These are phyloP conservation scores for Climacteris rufus DNA, from an alignment of 2,113 vertebrate genomes.

Conservation along the genomic window DNA sequence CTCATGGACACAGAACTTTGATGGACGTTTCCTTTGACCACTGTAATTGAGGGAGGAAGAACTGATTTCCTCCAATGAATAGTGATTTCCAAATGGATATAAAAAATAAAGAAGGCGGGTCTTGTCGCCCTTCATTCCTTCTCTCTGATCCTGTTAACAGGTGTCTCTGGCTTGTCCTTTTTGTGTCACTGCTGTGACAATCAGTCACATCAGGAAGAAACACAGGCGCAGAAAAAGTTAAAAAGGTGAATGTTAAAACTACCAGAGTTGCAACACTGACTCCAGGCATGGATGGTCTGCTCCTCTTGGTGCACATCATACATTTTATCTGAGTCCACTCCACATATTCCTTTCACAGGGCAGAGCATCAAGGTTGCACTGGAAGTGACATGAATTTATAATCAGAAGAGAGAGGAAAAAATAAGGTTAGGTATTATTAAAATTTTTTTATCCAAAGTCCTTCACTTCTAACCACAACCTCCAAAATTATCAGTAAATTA, in stretches of 20 bases:
- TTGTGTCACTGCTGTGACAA: no score
- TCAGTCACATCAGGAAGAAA: background rate
- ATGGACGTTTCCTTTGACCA: no score
- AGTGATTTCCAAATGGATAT: no score
- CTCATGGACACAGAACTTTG: no score
- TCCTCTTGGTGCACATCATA: background rate
- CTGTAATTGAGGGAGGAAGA: no score
- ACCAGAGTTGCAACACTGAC: background rate
- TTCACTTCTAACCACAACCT: background rate
- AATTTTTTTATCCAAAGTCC: background rate
- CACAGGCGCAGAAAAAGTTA: background rate
- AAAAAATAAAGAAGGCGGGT: no score
- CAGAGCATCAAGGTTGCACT: background rate
- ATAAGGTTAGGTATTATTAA: background rate
- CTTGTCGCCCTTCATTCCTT: no score
- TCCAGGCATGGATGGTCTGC: background rate
- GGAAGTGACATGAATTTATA: background rate
- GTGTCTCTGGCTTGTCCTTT: no score
- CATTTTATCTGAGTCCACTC: background rate
- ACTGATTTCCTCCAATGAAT: no score
- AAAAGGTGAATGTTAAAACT: background rate
- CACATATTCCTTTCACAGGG: background rate
- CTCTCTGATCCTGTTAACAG: no score
- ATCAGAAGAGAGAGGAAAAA: background rate
- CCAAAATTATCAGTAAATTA: background rate